Conservation (phyloP, 2,113 vertebrate genomes). For the Lepisosteus oculatus region DNA sequence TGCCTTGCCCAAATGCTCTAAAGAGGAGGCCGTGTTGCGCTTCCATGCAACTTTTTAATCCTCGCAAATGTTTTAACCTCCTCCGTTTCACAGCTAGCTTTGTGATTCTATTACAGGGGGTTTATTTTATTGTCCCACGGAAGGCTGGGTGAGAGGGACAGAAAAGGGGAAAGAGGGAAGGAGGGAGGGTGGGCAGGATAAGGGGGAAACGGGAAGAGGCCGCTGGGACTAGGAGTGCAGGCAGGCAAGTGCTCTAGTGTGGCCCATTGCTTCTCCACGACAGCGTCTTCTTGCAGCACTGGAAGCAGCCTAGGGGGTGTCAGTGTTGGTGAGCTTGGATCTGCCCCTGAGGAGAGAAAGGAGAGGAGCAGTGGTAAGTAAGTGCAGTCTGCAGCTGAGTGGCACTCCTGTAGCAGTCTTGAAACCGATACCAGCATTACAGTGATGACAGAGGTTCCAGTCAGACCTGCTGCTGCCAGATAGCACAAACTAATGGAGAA, state of each 20-base stretch:
- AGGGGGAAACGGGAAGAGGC: background rate
- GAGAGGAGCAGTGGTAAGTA: background rate
- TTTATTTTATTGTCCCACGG: background rate
- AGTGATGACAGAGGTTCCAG: no score
- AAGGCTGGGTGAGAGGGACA: background rate
- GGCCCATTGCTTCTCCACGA: conserved; percentile 29
- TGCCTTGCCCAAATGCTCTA: conserved; percentile 68
- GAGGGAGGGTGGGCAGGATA: background rate
- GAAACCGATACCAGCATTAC: no score
- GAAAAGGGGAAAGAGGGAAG: conserved; percentile 13
- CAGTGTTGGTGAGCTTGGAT: conserved; percentile 17
- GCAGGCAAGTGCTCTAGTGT: conserved; percentile 12
- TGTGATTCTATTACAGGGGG: background rate
- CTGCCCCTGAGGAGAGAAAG: conserved; percentile 24
- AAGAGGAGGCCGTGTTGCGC: conserved; percentile 42
- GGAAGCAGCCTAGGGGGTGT: conserved; percentile 14
- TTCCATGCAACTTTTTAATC: conserved; percentile 61
- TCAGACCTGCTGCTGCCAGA: no score
- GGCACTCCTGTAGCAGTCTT: no score
- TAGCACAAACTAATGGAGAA: no score
- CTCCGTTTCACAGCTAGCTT: background rate
- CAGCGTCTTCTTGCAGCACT: background rate
- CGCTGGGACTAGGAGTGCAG: conserved; percentile 17
- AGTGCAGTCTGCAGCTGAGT: no score
- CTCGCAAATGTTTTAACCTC: background rate